Evolutionary conservation across 1,140 invertebrate genomes (phyloP).

Genomic region (Trachymyrmex septentrionalis): DNA sequence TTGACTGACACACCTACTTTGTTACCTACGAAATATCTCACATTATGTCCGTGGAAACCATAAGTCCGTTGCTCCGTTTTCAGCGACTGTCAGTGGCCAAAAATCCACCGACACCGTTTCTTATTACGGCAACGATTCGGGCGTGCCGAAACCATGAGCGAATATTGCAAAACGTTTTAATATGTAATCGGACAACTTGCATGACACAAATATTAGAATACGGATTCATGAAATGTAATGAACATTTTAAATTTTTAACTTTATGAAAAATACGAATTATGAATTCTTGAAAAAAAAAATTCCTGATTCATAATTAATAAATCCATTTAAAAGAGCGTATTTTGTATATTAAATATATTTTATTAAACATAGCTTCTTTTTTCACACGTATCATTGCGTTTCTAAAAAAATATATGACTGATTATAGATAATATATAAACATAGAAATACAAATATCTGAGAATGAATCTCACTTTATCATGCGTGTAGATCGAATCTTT

Average conservation of each 20-base stretch:
- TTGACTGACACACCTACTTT: constrained; percentile 68
- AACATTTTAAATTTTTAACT: background rate
- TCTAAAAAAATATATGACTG: background rate
- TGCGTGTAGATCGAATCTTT: background rate
- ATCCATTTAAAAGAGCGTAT: background rate
- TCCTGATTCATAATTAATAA: background rate
- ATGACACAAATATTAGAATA: background rate
- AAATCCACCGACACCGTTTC: constrained; percentile 36
- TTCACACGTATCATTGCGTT: background rate
- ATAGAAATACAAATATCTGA: constrained; percentile 3
- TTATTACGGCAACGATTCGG: constrained; percentile 22
- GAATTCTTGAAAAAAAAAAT: background rate
- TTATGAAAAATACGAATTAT: background rate
- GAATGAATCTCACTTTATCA: constrained; percentile 11
- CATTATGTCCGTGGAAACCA: constrained; percentile 75
- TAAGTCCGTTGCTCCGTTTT: constrained; percentile 71
- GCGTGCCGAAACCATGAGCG: constrained; percentile 7
- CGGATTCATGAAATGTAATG: background rate
- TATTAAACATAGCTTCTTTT: background rate
- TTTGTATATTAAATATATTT: background rate
- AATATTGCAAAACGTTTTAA: constrained; percentile 35
- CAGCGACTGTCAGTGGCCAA: constrained; percentile 38
- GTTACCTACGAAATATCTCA: constrained; percentile 72
- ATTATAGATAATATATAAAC: background rate
- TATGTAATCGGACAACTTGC: background rate